Evolutionary conservation across 2,113 vertebrate genomes (phyloP).

Genomic region (Talpa occidentalis): DNA sequence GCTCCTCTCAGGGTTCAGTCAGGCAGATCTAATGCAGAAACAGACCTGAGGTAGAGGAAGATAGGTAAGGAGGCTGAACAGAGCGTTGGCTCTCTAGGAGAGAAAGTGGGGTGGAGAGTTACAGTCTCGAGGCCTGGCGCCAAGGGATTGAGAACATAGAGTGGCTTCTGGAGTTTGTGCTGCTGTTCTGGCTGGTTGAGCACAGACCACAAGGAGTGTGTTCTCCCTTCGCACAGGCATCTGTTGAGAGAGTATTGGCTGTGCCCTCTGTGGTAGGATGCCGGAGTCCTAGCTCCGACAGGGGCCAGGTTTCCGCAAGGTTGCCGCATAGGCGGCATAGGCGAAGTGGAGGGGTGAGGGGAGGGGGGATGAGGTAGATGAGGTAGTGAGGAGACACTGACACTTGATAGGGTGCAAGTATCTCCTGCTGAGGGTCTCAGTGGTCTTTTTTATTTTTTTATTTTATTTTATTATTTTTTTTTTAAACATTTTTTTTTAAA

Average conservation of each 20-base stretch:
- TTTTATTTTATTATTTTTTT: too few relatives aligned
- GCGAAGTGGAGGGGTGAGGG: too few relatives aligned
- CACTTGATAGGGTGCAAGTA: too few relatives aligned
- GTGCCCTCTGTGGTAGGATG: background rate
- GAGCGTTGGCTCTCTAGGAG: background rate
- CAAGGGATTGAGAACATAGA: constrained; percentile 87
- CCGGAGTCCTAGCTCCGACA: too few relatives aligned
- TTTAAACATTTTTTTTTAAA: too few relatives aligned
- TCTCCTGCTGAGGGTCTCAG: too few relatives aligned
- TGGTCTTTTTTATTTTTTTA: too few relatives aligned
- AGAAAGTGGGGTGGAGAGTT: constrained; percentile 66
- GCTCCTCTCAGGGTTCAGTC: constrained; percentile 87
- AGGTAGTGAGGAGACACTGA: too few relatives aligned
- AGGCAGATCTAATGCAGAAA: constrained; percentile 90
- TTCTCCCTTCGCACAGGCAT: constrained; percentile 87
- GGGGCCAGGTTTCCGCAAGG: too few relatives aligned
- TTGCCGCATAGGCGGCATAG: too few relatives aligned
- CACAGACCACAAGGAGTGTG: constrained; percentile 90
- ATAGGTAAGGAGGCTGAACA: background rate
- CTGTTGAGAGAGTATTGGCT: constrained; percentile 73
- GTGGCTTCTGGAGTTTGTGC: constrained; percentile 85
- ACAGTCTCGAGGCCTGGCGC: constrained; percentile 92
- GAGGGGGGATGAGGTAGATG: too few relatives aligned
- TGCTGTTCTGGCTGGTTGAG: constrained; percentile 83
- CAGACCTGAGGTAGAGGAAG: constrained; percentile 84